Base-by-base conservation (phyloP, 2,888 invertebrate genomes). In the Drosophila limbata region DNA sequence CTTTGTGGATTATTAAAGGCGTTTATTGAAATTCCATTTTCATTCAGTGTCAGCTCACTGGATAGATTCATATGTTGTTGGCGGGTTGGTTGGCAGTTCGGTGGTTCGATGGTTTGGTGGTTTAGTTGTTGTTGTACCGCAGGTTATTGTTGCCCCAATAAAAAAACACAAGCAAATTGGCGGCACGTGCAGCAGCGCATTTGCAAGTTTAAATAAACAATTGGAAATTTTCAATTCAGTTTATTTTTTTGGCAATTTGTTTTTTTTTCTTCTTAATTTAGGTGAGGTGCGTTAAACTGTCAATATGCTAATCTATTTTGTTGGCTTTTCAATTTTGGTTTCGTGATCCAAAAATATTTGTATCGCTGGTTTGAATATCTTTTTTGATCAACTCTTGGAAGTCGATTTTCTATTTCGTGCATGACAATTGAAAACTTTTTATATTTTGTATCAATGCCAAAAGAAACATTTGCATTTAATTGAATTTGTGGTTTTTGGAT, bases 41-140 rank as follows among this genome's bases (percentile, higher is more conserved):
- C 91, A 63, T 86, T 82, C 48, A 91, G 77, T 15, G 91, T 91
- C 90, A 91, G 81, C 81, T 91, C 91, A 74, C 91, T 91, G 59
- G 28, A 21, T 39, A 15, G 31, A 65, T 73, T 64, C 77, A 66
- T 9, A 62, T 55, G 53, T 47, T 21, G 67, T 64, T 62, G 48
- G 44, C 13, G 33, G 50, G 62, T 65, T 47, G 17, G 33, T 51
- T 28, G 63, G 28, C 53, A 55, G 37, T 17, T 52, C 40, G 39
- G 35, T 66, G 42, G 62, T 65, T 48, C 55, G 57, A 57, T 62
- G 33, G 66, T 64, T 50, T 61, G 44, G 28, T 66, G 39, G 65
- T 64, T 48, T 71, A 21, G 67, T 63, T 35, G 71, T 69, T 35
- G 71, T 69, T 56, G 64, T 70, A 44, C 45, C 45, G 45, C 45